These are phyloP conservation scores for Melinaea menophilus DNA, from an alignment of 2,888 invertebrate genomes.

Conservation along the genomic window DNA sequence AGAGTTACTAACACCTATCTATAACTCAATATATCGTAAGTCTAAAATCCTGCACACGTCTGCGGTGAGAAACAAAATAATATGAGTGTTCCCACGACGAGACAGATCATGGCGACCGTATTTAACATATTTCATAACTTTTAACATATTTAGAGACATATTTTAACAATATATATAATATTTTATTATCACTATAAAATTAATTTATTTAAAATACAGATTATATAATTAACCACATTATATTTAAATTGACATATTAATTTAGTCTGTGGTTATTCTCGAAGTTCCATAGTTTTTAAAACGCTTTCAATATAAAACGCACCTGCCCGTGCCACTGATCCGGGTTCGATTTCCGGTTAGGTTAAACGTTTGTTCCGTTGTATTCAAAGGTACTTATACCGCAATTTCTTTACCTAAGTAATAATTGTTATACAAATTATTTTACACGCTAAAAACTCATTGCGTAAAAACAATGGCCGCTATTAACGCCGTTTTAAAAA, in stretches of 20 bases:
- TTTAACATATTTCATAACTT: no score
- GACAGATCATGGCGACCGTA: neutral
- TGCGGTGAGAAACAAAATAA: neutral
- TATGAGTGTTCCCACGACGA: conserved; percentile 3
- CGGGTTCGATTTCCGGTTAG: conserved; percentile 29
- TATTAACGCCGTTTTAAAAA: no score
- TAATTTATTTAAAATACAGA: no score
- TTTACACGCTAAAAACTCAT: neutral
- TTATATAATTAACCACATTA: no score
- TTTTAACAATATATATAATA: no score
- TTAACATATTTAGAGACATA: no score
- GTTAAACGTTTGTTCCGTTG: conserved; percentile 27
- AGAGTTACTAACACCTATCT: neutral
- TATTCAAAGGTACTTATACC: conserved; percentile 1
- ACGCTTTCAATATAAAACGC: conserved; percentile 10
- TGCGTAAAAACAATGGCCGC: no score
- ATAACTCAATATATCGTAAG: neutral
- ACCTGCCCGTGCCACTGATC: conserved; percentile 28
- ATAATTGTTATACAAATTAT: neutral
- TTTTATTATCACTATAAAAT: no score
- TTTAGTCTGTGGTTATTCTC: no score
- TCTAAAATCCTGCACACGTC: neutral
- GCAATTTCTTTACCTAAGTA: conserved; percentile 1
- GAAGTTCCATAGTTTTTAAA: neutral
- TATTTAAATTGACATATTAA: no score